Evolutionary conservation across 2,113 vertebrate species (phyloP).

Genomic region (Drymodes brunneopygia): DNA sequence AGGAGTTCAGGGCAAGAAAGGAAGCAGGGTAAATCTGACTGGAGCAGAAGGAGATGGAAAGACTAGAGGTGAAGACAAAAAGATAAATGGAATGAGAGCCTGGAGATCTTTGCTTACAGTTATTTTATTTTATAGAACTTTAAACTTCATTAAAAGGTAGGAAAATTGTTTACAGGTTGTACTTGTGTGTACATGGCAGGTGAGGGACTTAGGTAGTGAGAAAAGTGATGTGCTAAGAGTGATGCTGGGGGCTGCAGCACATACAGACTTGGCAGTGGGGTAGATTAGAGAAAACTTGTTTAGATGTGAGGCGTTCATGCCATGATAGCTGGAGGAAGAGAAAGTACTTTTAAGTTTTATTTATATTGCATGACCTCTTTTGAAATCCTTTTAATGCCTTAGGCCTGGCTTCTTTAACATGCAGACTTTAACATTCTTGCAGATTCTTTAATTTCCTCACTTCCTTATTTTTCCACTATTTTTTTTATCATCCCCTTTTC

Average conservation of each 20-base stretch:
- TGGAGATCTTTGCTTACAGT: not conserved
- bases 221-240: not conserved
- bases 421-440: not conserved
- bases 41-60: not conserved
- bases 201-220: not conserved
- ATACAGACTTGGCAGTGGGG: not conserved
- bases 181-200: not conserved
- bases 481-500: not conserved
- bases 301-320: not conserved
- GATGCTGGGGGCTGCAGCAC: fast-evolving
- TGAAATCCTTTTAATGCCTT: not conserved
- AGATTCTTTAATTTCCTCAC: not conserved
- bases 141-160: not conserved
- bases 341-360: not conserved
- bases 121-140: not conserved
- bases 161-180: not conserved
- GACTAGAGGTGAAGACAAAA: not conserved
- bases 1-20: not conserved
- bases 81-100: not conserved
- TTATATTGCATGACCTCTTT: not conserved
- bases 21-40: not conserved
- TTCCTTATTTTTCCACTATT: not conserved
- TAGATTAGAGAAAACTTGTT: not conserved
- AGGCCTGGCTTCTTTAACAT: not conserved
- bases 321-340: not conserved